Conservation (phyloP, 2,797 vertebrate genomes). For the Aphelocoma californica region DNA sequence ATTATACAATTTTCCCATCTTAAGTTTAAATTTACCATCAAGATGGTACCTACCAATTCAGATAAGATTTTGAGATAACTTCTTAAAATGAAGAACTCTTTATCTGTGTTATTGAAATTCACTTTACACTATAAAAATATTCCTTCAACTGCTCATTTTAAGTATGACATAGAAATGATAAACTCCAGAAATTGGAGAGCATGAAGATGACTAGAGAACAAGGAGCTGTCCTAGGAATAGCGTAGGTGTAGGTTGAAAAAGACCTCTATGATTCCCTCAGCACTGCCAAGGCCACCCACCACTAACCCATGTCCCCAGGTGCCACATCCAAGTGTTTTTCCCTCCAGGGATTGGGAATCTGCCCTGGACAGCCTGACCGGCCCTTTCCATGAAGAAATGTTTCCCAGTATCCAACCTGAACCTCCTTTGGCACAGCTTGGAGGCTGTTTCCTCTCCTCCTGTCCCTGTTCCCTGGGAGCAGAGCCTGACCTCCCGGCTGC, state of each 20-base stretch:
- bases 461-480: neutral
- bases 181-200: neutral
- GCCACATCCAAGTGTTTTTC: neutral
- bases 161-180: neutral
- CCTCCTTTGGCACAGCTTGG: neutral
- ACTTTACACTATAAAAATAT: neutral
- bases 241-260: neutral
- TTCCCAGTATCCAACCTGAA: neutral
- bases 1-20: neutral
- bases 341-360: neutral
- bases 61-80: neutral
- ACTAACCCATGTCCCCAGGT: neutral
- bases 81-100: neutral
- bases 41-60: neutral
- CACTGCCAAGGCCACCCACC: neutral
- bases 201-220: neutral
- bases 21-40: neutral
- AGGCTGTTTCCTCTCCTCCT: rapidly evolving
- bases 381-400: neutral
- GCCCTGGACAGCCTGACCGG: neutral
- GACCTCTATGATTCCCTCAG: neutral
- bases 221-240: neutral
- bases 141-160: neutral
- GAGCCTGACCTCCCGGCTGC: rapidly evolving
- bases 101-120: neutral